Percentiles rank a stretch among this genome's conserved stretches.
These are phyloP conservation scores for Eupithecia exiguata DNA, from an alignment of 2,888 invertebrate species.

Conservation along the genomic window DNA sequence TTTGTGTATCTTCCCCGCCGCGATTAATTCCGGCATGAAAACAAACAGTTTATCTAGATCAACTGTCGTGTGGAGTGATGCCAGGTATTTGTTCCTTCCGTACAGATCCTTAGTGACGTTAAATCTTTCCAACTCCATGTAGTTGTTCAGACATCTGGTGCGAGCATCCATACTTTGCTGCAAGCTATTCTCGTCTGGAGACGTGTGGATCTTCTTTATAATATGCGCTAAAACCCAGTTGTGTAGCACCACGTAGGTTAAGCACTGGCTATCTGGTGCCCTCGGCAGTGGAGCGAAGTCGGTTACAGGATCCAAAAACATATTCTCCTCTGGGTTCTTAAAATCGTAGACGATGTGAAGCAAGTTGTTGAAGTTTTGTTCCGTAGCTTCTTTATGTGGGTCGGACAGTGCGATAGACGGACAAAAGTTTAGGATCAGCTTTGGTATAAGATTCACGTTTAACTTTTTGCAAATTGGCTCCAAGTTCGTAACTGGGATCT, in stretches of 20 bases:
- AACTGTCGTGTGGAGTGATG: slow-evolving; percentile 84
- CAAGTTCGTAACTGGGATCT: slow-evolving; percentile 86
- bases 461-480: slow-evolving; percentile 87
- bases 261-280: slow-evolving; percentile 80
- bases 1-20: slow-evolving; percentile 74
- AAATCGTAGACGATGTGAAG: slow-evolving; percentile 74
- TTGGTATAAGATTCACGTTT: slow-evolving; percentile 89
- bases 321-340: slow-evolving; percentile 76
- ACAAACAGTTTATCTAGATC: slow-evolving; percentile 78
- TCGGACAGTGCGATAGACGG: slow-evolving; percentile 84
- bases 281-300: slow-evolving; percentile 74
- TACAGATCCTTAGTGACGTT: slow-evolving; percentile 81
- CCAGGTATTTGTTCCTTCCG: slow-evolving; percentile 83
- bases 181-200: slow-evolving; percentile 75
- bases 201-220: slow-evolving; percentile 85
- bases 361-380: slow-evolving; percentile 70
- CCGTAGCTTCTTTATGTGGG: slow-evolving; percentile 67
- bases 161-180: slow-evolving; percentile 83
- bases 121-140: slow-evolving; percentile 82
- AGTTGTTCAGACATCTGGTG: slow-evolving; percentile 84
- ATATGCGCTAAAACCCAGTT: slow-evolving; percentile 88
- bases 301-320: slow-evolving; percentile 75
- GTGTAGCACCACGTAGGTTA: slow-evolving; percentile 86
- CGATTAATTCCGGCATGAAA: slow-evolving; percentile 76
- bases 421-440: slow-evolving; percentile 88